These are phyloP conservation scores for Syrrhaptes paradoxus DNA, from an alignment of 2,113 vertebrate species.

Conservation along the genomic window DNA sequence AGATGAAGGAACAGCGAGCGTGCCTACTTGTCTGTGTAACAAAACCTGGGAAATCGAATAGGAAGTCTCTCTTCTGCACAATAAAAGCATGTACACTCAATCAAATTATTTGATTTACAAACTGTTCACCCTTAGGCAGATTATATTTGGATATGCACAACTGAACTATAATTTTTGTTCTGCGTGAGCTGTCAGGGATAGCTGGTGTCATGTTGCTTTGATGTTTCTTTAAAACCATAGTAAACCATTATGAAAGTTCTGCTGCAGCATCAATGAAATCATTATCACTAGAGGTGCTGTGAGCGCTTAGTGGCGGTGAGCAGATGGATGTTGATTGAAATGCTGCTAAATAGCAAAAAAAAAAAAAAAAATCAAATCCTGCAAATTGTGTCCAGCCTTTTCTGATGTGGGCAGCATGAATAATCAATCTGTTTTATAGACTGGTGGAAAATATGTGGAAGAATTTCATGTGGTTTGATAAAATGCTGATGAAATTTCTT, in stretches of 20 bases:
- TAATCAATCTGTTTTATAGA: background rate
- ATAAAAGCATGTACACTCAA: conserved; percentile 34
- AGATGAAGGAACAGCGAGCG: background rate
- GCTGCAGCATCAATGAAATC: background rate
- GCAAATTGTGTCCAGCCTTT: background rate
- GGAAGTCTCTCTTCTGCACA: background rate
- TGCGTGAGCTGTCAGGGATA: conserved; percentile 43
- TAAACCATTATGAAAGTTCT: conserved; percentile 43
- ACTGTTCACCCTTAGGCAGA: conserved; percentile 70
- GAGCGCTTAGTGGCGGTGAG: background rate
- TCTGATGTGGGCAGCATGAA: background rate
- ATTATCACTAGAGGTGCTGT: background rate
- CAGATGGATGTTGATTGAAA: conserved; percentile 13
- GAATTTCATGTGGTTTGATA: background rate
- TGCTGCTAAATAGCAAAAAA: background rate
- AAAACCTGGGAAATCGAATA: background rate
- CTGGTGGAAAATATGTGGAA: background rate
- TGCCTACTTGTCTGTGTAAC: background rate
- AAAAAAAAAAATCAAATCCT: background rate
- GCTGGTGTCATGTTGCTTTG: conserved; percentile 50
- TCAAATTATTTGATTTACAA: conserved; percentile 61
- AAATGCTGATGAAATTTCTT: background rate
- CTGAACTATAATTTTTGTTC: conserved; percentile 15
- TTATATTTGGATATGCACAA: conserved; percentile 62
- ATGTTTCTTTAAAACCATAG: conserved; percentile 60